phyloP scores from a whole-genome alignment of 2,113 vertebrate species.

The Columbina picui region DNA sequence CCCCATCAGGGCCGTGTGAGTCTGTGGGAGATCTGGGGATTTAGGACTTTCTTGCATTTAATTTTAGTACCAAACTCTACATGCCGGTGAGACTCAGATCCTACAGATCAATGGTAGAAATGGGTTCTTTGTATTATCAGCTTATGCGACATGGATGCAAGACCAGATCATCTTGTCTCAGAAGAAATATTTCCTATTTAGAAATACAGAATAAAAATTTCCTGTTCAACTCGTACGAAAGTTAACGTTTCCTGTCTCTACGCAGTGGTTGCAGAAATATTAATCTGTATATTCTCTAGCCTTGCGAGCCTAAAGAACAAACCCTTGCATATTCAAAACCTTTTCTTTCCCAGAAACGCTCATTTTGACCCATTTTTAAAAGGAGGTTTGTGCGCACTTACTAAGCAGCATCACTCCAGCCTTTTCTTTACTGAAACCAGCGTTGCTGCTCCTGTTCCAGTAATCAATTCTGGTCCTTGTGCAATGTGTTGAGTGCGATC shows the following conservation, averaged over 20 bases:
- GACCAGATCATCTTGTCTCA: background rate
- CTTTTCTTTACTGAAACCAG: background rate
- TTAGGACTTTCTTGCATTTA: background rate
- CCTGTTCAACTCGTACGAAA: background rate
- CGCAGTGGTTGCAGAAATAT: background rate
- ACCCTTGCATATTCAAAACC: background rate
- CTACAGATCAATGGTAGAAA: background rate
- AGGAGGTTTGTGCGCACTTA: background rate
- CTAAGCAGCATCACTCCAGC: background rate
- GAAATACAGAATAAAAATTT: background rate
- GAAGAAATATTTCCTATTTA: background rate
- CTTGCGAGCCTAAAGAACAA: background rate
- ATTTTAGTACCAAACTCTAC: background rate
- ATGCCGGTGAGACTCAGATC: background rate
- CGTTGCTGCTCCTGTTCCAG: background rate
- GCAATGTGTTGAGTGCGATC: background rate
- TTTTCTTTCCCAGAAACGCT: background rate
- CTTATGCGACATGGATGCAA: background rate
- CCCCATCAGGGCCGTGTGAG: rapidly evolving
- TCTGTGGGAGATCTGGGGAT: background rate
- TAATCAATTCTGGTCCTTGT: background rate
- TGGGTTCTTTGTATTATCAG: background rate
- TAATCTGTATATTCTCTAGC: background rate
- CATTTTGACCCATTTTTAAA: background rate
- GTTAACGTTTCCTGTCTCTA: background rate